A percentile compares a stretch with the other conserved stretches of the same genome.
Evolutionary conservation across 2,888 invertebrate species (phyloP).

Genomic region (Allacma fusca): DNA sequence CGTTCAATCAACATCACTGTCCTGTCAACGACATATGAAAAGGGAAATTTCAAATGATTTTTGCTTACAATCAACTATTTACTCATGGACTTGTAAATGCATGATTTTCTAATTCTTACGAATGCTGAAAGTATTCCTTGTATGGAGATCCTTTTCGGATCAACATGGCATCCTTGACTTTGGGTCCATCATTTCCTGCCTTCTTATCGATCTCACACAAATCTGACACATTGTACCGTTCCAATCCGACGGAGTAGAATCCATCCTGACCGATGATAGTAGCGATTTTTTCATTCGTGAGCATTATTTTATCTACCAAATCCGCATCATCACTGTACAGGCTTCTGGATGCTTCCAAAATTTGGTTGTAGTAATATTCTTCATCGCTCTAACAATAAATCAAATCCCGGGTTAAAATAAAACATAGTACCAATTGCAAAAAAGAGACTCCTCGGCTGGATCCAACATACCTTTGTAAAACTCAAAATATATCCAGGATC

Average conservation of each 20-base stretch:
- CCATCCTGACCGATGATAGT: slow-evolving; percentile 28
- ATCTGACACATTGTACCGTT: background rate
- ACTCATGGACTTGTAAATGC: no score
- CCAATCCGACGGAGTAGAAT: slow-evolving; percentile 17
- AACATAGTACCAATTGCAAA: no score
- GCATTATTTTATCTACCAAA: slow-evolving; percentile 2
- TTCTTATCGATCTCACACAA: slow-evolving; percentile 10
- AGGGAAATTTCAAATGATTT: no score
- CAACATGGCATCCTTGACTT: slow-evolving; percentile 37
- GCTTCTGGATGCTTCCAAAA: background rate
- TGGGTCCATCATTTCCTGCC: background rate
- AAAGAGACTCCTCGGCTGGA: no score
- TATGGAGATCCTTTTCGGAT: slow-evolving; percentile 31
- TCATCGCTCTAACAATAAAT: no score
- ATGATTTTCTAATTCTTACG: background rate
- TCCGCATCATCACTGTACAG: slow-evolving; percentile 22
- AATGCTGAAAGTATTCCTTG: slow-evolving; percentile 21
- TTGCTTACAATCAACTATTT: no score
- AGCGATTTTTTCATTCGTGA: background rate
- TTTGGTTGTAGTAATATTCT: background rate
- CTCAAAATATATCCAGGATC: background rate
- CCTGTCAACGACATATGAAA: background rate
- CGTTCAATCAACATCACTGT: slow-evolving; percentile 24
- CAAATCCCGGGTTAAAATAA: no score
- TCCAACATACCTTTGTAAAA: slow-evolving; percentile 22